These are phyloP conservation scores for Nixonia krombeini DNA, from an alignment of 1,140 invertebrate genomes.

Conservation along the genomic window DNA sequence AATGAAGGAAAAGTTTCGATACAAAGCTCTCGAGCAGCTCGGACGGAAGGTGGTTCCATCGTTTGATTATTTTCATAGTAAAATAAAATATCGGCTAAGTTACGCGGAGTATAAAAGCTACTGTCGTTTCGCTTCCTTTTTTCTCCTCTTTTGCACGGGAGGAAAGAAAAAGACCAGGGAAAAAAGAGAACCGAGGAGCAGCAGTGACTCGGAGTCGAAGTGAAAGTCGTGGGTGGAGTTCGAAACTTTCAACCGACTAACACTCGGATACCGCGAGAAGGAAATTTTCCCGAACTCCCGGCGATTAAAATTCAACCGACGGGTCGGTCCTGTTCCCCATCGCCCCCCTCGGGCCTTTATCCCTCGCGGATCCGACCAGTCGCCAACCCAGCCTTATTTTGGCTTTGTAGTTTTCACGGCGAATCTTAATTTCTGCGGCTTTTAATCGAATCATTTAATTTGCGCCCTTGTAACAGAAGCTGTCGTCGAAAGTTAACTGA, in stretches of 20 bases:
- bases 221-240: slow-evolving; percentile 29
- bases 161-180: not conserved
- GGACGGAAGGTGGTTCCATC: not conserved
- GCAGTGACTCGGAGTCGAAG: slow-evolving; percentile 18
- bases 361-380: slow-evolving; percentile 4
- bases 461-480: slow-evolving; percentile 55
- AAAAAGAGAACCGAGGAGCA: slow-evolving; percentile 8
- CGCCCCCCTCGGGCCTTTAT: slow-evolving; percentile 13
- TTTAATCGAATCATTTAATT: slow-evolving; percentile 68
- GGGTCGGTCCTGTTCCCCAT: slow-evolving; percentile 6
- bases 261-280: slow-evolving; percentile 22
- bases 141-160: not conserved
- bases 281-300: slow-evolving; percentile 36
- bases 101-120: slow-evolving; percentile 26
- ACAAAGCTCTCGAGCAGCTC: slow-evolving; percentile 8
- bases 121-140: slow-evolving; percentile 14
- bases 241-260: slow-evolving; percentile 39
- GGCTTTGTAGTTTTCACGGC: slow-evolving; percentile 51
- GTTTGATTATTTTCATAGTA: slow-evolving; percentile 40
- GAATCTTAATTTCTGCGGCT: slow-evolving; percentile 62
- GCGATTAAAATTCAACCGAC: slow-evolving; percentile 62
- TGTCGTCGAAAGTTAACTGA: slow-evolving; percentile 60
- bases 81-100: slow-evolving; percentile 39
- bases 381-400: slow-evolving; percentile 45
- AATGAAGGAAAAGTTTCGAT: slow-evolving; percentile 24